These are phyloP conservation scores for Oxystoma pomonae DNA, from an alignment of 2,888 invertebrate species.

Conservation along the genomic window DNA sequence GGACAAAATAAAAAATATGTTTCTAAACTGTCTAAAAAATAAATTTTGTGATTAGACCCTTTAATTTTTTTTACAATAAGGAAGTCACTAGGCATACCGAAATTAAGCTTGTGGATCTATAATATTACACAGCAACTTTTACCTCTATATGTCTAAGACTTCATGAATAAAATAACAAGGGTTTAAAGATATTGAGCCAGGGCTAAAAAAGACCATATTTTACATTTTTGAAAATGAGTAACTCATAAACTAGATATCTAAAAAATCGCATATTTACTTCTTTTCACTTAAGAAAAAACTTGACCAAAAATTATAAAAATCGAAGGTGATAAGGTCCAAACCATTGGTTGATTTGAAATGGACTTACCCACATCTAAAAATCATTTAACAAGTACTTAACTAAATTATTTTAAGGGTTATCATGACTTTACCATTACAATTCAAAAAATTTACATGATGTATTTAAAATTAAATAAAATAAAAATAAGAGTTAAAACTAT, in stretches of 20 bases:
- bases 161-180: neutral
- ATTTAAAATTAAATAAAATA: no score
- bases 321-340: neutral
- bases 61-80: no score
- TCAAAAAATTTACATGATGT: no score
- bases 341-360: neutral
- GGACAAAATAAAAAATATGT: neutral
- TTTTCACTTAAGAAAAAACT: neutral
- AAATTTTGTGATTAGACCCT: neutral
- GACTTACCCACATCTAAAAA: no score
- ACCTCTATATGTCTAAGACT: neutral
- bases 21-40: neutral
- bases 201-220: no score
- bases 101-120: neutral
- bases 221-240: no score
- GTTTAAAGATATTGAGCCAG: no score
- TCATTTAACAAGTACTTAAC: no score
- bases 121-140: neutral
- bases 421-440: no score
- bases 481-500: no score
- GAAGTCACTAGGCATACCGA: no score
- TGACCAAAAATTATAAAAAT: neutral
- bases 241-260: neutral
- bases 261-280: neutral
- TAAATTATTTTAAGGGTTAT: no score